Evolutionary conservation across 1,140 invertebrate genomes (phyloP).

Genomic region (Lamellibrachia luymesi): DNA sequence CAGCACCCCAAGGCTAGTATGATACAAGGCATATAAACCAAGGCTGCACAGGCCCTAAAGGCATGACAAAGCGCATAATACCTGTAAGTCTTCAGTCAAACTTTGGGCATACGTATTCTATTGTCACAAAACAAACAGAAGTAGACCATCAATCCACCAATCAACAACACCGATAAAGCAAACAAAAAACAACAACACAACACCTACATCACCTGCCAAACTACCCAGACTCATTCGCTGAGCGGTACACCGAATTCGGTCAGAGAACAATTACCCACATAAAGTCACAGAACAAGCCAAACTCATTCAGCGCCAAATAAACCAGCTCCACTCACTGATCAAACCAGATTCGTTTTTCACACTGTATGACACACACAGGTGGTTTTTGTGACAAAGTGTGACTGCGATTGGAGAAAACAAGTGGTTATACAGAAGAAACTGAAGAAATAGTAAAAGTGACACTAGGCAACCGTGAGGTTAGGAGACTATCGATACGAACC

Average conservation of each 20-base stretch:
- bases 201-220: not conserved
- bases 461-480: not conserved
- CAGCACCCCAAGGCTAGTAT: not conserved
- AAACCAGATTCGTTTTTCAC: constrained; percentile 1
- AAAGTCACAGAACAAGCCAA: not conserved
- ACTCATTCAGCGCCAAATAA: not conserved
- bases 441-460: not conserved
- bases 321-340: not conserved
- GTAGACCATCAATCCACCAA: not conserved
- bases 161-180: not conserved
- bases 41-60: not conserved
- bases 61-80: not conserved
- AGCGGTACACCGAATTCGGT: not conserved
- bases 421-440: not conserved
- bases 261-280: not conserved
- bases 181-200: not conserved
- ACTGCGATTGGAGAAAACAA: not conserved
- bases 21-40: not conserved
- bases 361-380: not conserved
- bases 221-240: not conserved
- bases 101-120: not conserved
- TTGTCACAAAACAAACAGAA: not conserved
- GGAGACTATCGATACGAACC: not conserved
- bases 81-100: not conserved
- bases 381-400: not conserved